Evolutionary conservation across 2,113 vertebrate genomes (phyloP), one percentile per base, ranked within the genome.

Genomic region (Coryphaenoides rupestris): DNA sequence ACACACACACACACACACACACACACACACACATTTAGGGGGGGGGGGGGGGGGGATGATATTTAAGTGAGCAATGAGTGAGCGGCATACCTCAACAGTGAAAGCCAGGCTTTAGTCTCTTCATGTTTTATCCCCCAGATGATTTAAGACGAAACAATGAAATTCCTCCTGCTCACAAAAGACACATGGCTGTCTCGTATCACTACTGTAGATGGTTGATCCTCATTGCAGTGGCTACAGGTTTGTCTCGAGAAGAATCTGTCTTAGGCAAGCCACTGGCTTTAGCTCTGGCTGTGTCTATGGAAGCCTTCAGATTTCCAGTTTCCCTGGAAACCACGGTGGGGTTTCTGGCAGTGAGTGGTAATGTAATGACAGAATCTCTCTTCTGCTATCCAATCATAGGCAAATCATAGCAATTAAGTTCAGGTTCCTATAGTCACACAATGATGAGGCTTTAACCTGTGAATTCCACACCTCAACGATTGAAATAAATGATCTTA

Each of bases 251-350:
- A 83, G 89, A 90, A 91, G 79, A 86, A 89, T 90, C 89, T 85
- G 72, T 90, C 82, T 83, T 79, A 77, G 86, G 85, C 88, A 85
- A 74, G 83, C 86, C 87, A 88, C 84, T 73, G 85, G 86, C 84
- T 89, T 80, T 86, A 81, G 81, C 85, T 78, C 79, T 72, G 84
- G 69, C 86, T 89, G 78, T 72, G 82, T 87, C 82, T 89, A 70
- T 77, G 84, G 79, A 89, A 89, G 89, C 89, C 84, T 88, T 90
- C 90, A 86, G 85, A 89, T 85, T 89, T 86, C 86, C 83, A 86
- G 91, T 92, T 91, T 90, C 91, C 91, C 86, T 91, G 91, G 91
- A 90, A 92, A 92, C 91, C 86, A 89, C 77, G 52, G 74, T 84
- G 71, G 81, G 69, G 75, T 72, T 40, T 78, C 88, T 89, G 87